Evolutionary conservation across 1,140 invertebrate species (phyloP).

Genomic region (Babylonia areolata): DNA sequence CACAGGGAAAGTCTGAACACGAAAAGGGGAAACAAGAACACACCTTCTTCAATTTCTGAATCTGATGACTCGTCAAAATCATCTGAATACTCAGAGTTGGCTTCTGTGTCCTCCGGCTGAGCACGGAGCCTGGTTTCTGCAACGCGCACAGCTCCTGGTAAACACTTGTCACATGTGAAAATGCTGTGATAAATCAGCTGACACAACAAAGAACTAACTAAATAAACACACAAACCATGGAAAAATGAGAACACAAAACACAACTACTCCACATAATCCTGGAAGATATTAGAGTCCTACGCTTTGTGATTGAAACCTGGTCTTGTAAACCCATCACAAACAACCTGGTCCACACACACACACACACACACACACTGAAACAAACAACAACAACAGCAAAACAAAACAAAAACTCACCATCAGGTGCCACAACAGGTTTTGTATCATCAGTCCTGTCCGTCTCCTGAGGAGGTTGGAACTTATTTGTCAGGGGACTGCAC

Average conservation of each 20-base stretch:
- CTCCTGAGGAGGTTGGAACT: not conserved
- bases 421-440: not conserved
- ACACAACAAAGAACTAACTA: too few species aligned
- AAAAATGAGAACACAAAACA: too few species aligned
- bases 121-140: conserved; percentile 15
- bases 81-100: conserved; percentile 65
- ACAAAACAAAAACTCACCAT: not conserved
- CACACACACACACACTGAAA: too few species aligned
- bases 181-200: not conserved
- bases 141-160: too few species aligned
- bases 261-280: too few species aligned
- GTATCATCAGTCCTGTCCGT: not conserved
- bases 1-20: too few species aligned
- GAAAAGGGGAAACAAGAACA: not conserved
- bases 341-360: too few species aligned
- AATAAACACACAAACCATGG: too few species aligned
- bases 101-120: conserved; percentile 21
- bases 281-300: too few species aligned
- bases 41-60: conserved; percentile 59
- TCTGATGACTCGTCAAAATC: conserved; percentile 70
- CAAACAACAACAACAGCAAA: not conserved
- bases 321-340: too few species aligned
- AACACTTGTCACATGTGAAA: too few species aligned
- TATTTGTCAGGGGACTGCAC: not conserved
- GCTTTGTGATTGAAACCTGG: too few species aligned